A percentile compares a stretch with the other conserved stretches of the same genome.
These are phyloP conservation scores for Hydractinia echinata DNA, from an alignment of 30 jellyfish, hydroid and myxozoan species.

Conservation along the genomic window DNA sequence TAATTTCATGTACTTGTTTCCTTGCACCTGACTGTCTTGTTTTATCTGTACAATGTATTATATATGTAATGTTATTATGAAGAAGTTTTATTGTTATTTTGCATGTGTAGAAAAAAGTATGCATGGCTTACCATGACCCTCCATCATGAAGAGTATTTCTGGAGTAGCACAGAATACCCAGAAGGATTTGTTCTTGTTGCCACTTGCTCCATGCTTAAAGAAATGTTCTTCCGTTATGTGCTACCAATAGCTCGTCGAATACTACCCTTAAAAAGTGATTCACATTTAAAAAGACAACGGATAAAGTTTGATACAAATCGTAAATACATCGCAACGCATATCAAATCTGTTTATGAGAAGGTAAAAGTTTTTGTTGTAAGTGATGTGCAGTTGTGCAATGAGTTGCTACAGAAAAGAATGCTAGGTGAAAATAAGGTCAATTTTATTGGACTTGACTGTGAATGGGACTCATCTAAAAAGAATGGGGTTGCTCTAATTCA, in stretches of 20 bases:
- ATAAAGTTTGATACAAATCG: neutral
- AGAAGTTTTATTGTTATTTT: no score
- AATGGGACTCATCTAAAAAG: constrained; percentile 53
- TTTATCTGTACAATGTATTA: no score
- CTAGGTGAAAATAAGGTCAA: constrained; percentile 15
- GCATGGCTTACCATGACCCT: no score
- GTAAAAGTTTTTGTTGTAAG: constrained; percentile 46
- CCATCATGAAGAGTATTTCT: no score
- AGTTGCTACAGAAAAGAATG: constrained; percentile 30
- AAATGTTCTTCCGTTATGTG: neutral
- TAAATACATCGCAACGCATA: constrained; percentile 5
- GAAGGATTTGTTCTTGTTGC: neutral
- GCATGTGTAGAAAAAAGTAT: no score
- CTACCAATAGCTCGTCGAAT: neutral
- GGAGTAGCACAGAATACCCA: neutral
- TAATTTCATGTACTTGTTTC: no score
- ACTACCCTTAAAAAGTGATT: neutral
- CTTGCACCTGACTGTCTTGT: no score
- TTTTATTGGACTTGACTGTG: constrained; percentile 88
- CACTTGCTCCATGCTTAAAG: neutral
- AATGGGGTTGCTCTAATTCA: constrained; percentile 65
- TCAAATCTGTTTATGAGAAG: constrained; percentile 28
- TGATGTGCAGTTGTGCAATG: constrained; percentile 44
- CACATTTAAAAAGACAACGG: neutral
- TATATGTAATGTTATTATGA: no score